Conservation (phyloP, 2,888 invertebrate species). For the Nymphalis urticae region DNA sequence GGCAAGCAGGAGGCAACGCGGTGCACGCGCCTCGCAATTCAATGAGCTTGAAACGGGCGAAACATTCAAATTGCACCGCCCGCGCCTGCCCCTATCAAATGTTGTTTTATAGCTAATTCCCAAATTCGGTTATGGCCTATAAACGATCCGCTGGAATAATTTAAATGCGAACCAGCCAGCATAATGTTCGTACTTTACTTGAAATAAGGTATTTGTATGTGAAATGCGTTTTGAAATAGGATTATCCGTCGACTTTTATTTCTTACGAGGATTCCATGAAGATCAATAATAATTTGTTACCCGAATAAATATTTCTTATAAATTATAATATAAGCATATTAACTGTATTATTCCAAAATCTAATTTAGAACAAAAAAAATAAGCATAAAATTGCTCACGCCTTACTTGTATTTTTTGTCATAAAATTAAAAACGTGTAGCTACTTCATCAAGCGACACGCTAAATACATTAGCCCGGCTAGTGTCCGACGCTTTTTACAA, state of each 20-base stretch:
- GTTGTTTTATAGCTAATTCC: slow-evolving; percentile 83
- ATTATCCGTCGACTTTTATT: slow-evolving; percentile 73
- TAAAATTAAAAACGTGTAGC: slow-evolving; percentile 38
- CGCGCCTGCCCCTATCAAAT: slow-evolving; percentile 81
- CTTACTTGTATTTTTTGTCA: slow-evolving; percentile 36
- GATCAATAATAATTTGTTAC: slow-evolving; percentile 43
- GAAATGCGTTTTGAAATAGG: slow-evolving; percentile 80
- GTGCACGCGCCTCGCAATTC: slow-evolving; percentile 74
- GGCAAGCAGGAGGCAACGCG: slow-evolving; percentile 47
- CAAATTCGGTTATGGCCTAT: slow-evolving; percentile 82
- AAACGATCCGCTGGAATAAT: slow-evolving; percentile 82
- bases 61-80: slow-evolving; percentile 80
- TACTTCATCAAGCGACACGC: slow-evolving; percentile 50
- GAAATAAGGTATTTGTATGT: slow-evolving; percentile 82
- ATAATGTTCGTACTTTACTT: slow-evolving; percentile 80
- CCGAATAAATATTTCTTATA: slow-evolving; percentile 15
- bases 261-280: slow-evolving; percentile 51
- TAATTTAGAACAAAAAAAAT: background rate
- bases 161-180: slow-evolving; percentile 80
- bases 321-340: background rate
- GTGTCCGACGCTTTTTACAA: slow-evolving; percentile 54
- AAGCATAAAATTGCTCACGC: background rate
- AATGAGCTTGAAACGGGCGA: slow-evolving; percentile 75
- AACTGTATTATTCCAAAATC: background rate
- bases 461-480: slow-evolving; percentile 64